Evolutionary conservation across 2,797 vertebrate genomes (phyloP).

Genomic region (Microctenopoma lineatum): DNA sequence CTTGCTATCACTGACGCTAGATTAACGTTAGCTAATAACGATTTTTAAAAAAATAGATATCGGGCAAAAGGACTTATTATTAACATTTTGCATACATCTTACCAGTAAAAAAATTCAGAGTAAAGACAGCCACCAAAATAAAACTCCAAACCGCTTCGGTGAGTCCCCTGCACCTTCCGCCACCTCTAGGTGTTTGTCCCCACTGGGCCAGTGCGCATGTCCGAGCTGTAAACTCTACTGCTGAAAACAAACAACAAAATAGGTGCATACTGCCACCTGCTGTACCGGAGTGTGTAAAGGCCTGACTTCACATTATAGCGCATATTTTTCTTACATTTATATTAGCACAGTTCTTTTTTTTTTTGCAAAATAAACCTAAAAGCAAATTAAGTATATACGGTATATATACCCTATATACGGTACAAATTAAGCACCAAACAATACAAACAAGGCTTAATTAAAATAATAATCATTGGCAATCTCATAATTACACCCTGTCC

Average conservation of each 20-base stretch:
- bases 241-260: not conserved
- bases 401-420: no score
- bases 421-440: no score
- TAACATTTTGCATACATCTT: conserved; percentile 6
- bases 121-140: conserved; percentile 13
- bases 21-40: not conserved
- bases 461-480: no score
- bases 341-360: no score
- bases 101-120: conserved; percentile 24
- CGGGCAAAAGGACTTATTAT: not conserved
- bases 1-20: conserved; percentile 7
- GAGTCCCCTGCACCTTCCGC: not conserved
- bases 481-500: no score
- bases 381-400: no score
- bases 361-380: no score
- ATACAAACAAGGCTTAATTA: no score
- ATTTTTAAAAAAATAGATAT: no score
- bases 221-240: not conserved
- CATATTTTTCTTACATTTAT: no score
- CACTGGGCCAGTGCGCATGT: conserved; percentile 42
- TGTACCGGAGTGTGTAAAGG: not conserved
- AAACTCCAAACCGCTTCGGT: not conserved
- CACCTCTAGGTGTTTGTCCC: not conserved
- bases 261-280: not conserved
- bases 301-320: not conserved